phyloP scores from a whole-genome alignment of 2,888 invertebrate species.

The Caenorhabditis japonica region DNA sequence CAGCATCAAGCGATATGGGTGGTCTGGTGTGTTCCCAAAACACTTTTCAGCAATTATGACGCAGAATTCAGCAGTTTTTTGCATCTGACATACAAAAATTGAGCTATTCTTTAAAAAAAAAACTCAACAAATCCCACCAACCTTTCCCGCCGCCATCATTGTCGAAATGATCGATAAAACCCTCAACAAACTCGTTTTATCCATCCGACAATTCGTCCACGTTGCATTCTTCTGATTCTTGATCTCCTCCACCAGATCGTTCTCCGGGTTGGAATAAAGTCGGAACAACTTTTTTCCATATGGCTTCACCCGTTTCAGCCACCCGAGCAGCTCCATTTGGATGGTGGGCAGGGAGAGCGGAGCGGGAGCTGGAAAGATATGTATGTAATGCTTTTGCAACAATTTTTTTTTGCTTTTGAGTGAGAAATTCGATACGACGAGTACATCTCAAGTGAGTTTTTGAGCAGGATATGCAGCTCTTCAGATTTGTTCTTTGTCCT shows the following conservation, averaged over 20 bases:
- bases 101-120: no score
- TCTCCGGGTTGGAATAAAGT: slow-evolving; percentile 3
- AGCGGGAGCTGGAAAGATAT: slow-evolving; percentile 22
- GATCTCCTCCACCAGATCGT: slow-evolving; percentile 17
- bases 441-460: no score
- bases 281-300: slow-evolving; percentile 3
- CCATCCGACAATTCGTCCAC: slow-evolving; percentile 14
- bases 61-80: slow-evolving; percentile 3
- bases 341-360: background rate
- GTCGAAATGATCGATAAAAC: background rate
- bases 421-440: no score
- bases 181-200: background rate
- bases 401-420: no score
- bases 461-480: no score
- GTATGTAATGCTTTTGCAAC: background rate
- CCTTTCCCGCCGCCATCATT: slow-evolving; percentile 20
- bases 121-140: no score
- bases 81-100: background rate
- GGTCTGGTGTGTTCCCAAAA: slow-evolving; percentile 7
- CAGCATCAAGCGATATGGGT: slow-evolving; percentile 32
- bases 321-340: slow-evolving; percentile 28
- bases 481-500: no score
- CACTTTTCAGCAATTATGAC: slow-evolving; percentile 10
- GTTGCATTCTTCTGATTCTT: background rate
- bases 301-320: slow-evolving; percentile 20